A percentile compares a stretch with the other conserved stretches of the same genome.
Evolutionary conservation across 2,888 invertebrate genomes (phyloP).

Genomic region (Octodonta nipae): DNA sequence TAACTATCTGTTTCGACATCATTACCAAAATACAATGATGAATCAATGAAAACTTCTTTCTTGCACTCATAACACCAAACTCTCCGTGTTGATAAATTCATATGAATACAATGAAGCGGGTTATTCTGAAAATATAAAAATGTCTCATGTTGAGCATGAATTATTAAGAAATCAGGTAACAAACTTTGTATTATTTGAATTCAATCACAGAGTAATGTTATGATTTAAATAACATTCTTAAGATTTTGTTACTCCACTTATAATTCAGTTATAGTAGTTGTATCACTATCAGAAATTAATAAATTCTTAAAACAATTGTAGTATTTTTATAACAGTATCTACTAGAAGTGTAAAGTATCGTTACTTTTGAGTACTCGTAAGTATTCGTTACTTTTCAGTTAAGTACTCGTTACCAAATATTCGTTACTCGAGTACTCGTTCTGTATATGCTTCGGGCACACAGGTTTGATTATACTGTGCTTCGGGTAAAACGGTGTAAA

Average conservation of each 20-base stretch:
- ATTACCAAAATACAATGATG: slow-evolving; percentile 18
- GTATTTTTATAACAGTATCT: too few relatives aligned
- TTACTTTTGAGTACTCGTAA: too few relatives aligned
- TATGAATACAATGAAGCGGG: slow-evolving; percentile 61
- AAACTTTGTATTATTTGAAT: too few relatives aligned
- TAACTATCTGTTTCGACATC: slow-evolving; percentile 24
- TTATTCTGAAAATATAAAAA: slow-evolving; percentile 37
- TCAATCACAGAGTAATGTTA: background rate
- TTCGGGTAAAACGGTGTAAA: too few relatives aligned
- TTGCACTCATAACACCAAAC: slow-evolving; percentile 86
- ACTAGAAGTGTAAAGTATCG: too few relatives aligned
- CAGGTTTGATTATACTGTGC: too few relatives aligned
- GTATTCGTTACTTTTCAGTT: too few relatives aligned
- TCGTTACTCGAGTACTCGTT: too few relatives aligned
- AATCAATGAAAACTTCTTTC: slow-evolving; percentile 55
- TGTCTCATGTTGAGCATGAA: background rate
- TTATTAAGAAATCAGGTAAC: slow-evolving; percentile 3
- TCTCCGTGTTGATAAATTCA: slow-evolving; percentile 71
- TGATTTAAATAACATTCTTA: background rate
- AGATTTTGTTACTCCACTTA: background rate
- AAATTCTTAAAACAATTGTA: too few relatives aligned
- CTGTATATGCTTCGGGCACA: too few relatives aligned
- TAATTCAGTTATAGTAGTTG: background rate
- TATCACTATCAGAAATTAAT: too few relatives aligned
- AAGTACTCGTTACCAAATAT: too few relatives aligned